phyloP scores from a whole-genome alignment of 1,140 invertebrate genomes.

The Tribolium castaneum region DNA sequence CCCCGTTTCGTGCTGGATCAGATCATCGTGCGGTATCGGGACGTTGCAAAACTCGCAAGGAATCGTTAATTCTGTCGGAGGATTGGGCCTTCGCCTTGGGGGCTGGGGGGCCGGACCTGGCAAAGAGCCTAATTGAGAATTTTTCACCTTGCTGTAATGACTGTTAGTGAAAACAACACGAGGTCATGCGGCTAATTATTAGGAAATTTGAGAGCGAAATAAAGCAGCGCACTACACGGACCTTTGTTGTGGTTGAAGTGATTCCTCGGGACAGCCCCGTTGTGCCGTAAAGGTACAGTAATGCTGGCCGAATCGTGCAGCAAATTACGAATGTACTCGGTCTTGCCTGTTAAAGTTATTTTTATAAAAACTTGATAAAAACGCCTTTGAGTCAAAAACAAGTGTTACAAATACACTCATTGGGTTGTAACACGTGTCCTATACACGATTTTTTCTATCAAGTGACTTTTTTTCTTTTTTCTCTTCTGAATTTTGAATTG shows the following conservation, averaged over 20 bases:
- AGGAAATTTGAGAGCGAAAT: too few species aligned
- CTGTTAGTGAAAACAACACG: background rate
- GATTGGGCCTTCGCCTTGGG: constrained; percentile 55
- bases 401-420: too few species aligned
- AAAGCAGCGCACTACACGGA: constrained; percentile 37
- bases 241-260: constrained; percentile 63
- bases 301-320: constrained; percentile 62
- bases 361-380: background rate
- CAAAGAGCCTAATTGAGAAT: background rate
- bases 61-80: constrained; percentile 60
- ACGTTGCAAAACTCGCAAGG: constrained; percentile 60
- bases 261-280: constrained; percentile 58
- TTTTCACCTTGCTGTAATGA: constrained; percentile 7
- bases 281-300: constrained; percentile 60
- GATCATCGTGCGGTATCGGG: constrained; percentile 60
- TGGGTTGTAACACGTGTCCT: too few species aligned
- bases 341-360: constrained; percentile 55
- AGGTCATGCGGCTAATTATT: background rate
- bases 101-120: constrained; percentile 56
- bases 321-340: constrained; percentile 62
- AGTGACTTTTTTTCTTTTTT: too few species aligned
- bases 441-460: too few species aligned
- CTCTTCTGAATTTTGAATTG: too few species aligned
- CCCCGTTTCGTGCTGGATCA: constrained; percentile 60
- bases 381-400: too few species aligned